A percentile compares a stretch with the other conserved stretches of the same genome.
phyloP scores from a whole-genome alignment of 2,888 invertebrate species.

The Meghimatium bilineatum region DNA sequence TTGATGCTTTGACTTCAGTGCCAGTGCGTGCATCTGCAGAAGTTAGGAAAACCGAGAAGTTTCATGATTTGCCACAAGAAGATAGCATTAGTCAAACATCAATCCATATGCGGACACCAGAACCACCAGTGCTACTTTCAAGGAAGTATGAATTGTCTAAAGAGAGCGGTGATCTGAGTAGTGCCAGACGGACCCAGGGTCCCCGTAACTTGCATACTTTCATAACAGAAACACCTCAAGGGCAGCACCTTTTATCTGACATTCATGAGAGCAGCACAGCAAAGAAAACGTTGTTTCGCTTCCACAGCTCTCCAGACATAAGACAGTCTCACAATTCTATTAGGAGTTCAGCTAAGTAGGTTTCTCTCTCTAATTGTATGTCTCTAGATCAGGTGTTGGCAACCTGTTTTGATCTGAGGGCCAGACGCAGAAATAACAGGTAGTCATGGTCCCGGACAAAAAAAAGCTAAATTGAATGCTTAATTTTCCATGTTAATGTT shows the following conservation, averaged over 20 bases:
- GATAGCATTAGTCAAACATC: not conserved
- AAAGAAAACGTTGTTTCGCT: slow-evolving; percentile 51
- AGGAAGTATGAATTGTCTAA: not conserved
- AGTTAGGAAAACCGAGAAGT: not conserved
- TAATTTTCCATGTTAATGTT: too few relatives aligned
- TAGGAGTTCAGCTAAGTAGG: slow-evolving; percentile 34
- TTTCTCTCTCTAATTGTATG: not conserved
- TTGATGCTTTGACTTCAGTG: slow-evolving; percentile 30
- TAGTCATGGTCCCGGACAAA: too few relatives aligned
- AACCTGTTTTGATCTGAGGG: too few relatives aligned
- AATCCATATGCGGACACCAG: not conserved
- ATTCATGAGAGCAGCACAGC: slow-evolving; percentile 30
- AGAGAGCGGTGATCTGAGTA: not conserved
- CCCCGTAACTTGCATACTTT: not conserved
- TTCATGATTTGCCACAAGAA: not conserved
- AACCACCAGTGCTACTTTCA: slow-evolving; percentile 10
- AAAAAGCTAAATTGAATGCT: too few relatives aligned
- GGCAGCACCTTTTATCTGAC: not conserved
- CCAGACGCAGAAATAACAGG: too few relatives aligned
- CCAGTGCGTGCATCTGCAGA: not conserved
- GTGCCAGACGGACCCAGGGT: not conserved
- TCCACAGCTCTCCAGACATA: slow-evolving; percentile 63
- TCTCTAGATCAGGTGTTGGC: too few relatives aligned
- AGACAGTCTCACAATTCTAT: slow-evolving; percentile 20
- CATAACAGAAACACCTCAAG: slow-evolving; percentile 10